Percentiles rank a stretch among this genome's conserved stretches.
Conservation (phyloP, 2,888 invertebrate species). For the Gymnosoma rotundatum region DNA sequence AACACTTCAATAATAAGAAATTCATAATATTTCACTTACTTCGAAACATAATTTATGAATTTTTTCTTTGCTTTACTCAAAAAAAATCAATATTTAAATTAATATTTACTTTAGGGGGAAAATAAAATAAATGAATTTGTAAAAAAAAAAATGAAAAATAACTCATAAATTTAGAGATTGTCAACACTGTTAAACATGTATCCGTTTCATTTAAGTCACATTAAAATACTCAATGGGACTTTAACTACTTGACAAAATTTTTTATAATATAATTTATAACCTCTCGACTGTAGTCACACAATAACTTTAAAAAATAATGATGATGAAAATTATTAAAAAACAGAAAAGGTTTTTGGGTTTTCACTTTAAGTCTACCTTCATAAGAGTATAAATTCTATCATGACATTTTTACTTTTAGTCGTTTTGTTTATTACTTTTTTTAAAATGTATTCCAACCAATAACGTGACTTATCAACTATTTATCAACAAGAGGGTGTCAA, state of each 20-base stretch:
- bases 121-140: constrained; percentile 31
- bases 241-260: constrained; percentile 44
- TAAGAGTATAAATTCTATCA: constrained; percentile 35
- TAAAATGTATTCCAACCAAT: constrained; percentile 32
- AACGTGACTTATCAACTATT: constrained; percentile 69
- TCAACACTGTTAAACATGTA: constrained; percentile 48
- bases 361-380: constrained; percentile 36
- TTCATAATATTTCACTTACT: constrained; percentile 37
- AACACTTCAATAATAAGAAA: constrained; percentile 50
- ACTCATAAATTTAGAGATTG: constrained; percentile 62
- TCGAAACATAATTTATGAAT: constrained; percentile 36
- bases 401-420: constrained; percentile 18
- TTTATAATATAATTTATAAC: constrained; percentile 51
- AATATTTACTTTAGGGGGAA: not conserved
- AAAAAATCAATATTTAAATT: constrained; percentile 45
- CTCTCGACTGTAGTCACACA: not conserved
- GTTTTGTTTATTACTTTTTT: constrained; percentile 21
- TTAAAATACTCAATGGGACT: constrained; percentile 55
- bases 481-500: constrained; percentile 68
- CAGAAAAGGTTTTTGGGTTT: constrained; percentile 17
- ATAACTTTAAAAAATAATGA: constrained; percentile 26
- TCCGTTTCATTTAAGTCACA: constrained; percentile 49
- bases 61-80: constrained; percentile 8
- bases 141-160: constrained; percentile 40
- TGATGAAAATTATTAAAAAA: constrained; percentile 5